Conservation (phyloP, 92 coral and sea anemone genomes). For the Ricordea florida region DNA sequence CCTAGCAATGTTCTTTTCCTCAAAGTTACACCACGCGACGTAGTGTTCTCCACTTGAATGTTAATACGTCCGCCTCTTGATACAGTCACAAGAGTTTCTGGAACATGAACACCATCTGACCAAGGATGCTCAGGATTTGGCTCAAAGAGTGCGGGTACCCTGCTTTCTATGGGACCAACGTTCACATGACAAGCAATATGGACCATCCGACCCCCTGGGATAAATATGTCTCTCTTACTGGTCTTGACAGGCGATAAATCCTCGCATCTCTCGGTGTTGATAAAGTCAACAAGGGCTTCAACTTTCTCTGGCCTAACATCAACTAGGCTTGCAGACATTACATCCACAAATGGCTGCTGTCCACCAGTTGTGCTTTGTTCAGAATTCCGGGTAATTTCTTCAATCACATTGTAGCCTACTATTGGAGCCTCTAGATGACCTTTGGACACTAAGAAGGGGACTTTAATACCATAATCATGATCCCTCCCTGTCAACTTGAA, state of each 20-base stretch:
- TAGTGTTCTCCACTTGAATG: conserved; percentile 20
- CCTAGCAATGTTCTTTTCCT: conserved; percentile 32
- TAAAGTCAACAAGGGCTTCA: no score
- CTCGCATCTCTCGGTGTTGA: no score
- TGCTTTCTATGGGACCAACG: conserved; percentile 52
- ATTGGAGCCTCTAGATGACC: conserved; percentile 40
- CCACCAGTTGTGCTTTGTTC: no score
- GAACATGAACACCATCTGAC: conserved; percentile 50
- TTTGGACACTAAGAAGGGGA: conserved; percentile 58
- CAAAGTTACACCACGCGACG: conserved; percentile 1
- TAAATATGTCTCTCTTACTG: no score
- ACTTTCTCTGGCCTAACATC: no score
- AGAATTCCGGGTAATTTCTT: conserved; percentile 33
- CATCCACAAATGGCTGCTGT: conserved; percentile 25
- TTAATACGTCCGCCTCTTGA: conserved; percentile 37
- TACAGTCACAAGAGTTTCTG: conserved; percentile 38
- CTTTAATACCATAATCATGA: conserved; percentile 12
- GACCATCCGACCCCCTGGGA: no score
- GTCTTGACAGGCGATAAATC: no score
- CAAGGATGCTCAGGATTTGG: conserved; percentile 59
- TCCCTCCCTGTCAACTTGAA: no score
- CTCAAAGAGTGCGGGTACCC: conserved; percentile 68
- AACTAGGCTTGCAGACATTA: conserved; percentile 31
- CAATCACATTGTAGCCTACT: conserved; percentile 65
- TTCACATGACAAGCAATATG: no score